Percentiles rank a stretch among this genome's conserved stretches.
phyloP scores from a whole-genome alignment of 2,888 invertebrate genomes.

The Laspeyria flexula region DNA sequence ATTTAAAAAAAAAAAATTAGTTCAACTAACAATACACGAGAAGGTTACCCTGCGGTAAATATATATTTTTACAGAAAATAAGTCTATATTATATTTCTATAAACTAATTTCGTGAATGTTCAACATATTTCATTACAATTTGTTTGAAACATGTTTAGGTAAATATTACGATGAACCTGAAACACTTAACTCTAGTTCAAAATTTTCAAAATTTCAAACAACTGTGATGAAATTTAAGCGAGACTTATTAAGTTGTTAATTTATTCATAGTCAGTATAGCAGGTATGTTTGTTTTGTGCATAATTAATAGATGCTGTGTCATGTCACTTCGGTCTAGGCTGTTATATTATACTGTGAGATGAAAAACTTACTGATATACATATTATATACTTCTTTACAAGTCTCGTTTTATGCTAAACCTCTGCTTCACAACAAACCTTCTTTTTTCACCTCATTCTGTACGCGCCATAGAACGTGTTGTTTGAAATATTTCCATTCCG shows the following conservation, averaged over 20 bases:
- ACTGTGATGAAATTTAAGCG: background rate
- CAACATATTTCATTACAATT: too few species aligned
- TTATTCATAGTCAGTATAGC: slow-evolving; percentile 6
- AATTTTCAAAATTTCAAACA: background rate
- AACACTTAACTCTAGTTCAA: background rate
- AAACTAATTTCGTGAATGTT: too few species aligned
- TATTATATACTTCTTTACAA: slow-evolving; percentile 36
- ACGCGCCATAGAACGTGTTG: slow-evolving; percentile 53
- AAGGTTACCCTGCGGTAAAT: too few species aligned
- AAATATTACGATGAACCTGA: background rate
- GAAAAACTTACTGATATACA: too few species aligned
- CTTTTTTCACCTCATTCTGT: slow-evolving; percentile 46
- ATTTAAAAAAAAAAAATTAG: too few species aligned
- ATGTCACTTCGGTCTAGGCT: slow-evolving; percentile 18
- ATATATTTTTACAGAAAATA: too few species aligned
- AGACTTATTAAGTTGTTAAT: background rate
- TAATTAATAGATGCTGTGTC: slow-evolving; percentile 15
- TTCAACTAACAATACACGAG: too few species aligned
- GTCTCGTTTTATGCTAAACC: slow-evolving; percentile 50
- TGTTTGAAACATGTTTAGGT: too few species aligned
- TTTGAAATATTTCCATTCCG: slow-evolving; percentile 51
- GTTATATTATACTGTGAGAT: too few species aligned
- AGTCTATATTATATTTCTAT: too few species aligned
- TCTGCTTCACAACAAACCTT: slow-evolving; percentile 34
- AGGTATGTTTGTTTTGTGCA: slow-evolving; percentile 11